Evolutionary conservation across 2,797 vertebrate genomes (phyloP).

Genomic region (Amblyraja radiata): DNA sequence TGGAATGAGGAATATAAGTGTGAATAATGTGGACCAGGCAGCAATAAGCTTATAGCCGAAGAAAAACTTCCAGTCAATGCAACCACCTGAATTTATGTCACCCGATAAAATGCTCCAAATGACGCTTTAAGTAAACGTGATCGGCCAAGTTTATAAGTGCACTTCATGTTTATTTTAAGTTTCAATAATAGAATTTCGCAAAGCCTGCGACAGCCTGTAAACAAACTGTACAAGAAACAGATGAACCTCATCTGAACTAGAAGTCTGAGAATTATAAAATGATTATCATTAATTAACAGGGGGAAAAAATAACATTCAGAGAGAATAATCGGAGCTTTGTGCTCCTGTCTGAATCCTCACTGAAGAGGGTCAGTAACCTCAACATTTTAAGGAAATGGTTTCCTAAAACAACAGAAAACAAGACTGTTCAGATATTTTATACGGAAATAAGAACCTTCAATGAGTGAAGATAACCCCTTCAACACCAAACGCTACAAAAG

Average conservation of each 20-base stretch:
- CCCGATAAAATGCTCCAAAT: too few relatives aligned
- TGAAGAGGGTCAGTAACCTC: constrained; percentile 20
- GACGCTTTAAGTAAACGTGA: too few relatives aligned
- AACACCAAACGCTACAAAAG: background rate
- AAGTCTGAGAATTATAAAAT: background rate
- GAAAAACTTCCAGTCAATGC: too few relatives aligned
- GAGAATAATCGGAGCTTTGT: background rate
- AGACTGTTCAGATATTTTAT: background rate
- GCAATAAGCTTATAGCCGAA: too few relatives aligned
- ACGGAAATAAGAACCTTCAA: constrained; percentile 13
- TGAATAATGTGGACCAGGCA: too few relatives aligned
- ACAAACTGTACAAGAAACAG: background rate
- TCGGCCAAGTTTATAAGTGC: background rate
- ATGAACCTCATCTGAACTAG: background rate
- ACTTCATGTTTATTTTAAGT: background rate
- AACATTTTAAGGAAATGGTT: constrained; percentile 24
- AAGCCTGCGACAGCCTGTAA: background rate
- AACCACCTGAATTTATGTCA: too few relatives aligned
- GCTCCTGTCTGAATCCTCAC: background rate
- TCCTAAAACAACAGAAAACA: constrained; percentile 27
- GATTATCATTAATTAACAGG: background rate
- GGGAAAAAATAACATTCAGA: background rate
- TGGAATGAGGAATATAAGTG: background rate
- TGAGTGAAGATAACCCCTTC: background rate
- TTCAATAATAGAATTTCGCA: background rate